Percentiles rank a stretch among this genome's conserved stretches.
Evolutionary conservation across 2,797 vertebrate genomes (phyloP).

Genomic region (Manis javanica): DNA sequence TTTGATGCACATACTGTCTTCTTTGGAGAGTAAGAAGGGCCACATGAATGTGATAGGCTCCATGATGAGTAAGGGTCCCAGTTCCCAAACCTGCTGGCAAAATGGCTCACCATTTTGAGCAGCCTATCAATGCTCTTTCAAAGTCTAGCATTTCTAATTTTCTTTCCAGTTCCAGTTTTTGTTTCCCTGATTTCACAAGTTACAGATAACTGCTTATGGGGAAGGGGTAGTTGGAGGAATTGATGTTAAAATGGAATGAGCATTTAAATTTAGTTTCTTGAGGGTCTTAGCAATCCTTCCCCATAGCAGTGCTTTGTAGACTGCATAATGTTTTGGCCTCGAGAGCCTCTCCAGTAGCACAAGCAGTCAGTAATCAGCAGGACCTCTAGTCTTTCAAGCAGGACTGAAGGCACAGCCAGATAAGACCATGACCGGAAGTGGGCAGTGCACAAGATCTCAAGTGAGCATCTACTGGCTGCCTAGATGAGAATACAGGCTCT

Average conservation of each 20-base stretch:
- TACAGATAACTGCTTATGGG: not conserved
- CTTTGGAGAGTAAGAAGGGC: constrained; percentile 9
- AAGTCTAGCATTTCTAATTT: constrained; percentile 48
- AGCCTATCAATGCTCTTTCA: constrained; percentile 17
- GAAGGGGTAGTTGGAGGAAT: not conserved
- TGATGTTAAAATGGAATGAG: not conserved
- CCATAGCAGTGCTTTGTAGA: not conserved
- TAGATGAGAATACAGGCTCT: constrained; percentile 24
- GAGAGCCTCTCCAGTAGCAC: not conserved
- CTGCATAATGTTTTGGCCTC: not conserved
- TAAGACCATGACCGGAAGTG: not conserved
- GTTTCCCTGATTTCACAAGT: constrained; percentile 5
- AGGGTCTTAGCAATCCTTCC: not conserved
- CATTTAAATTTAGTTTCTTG: constrained; percentile 1
- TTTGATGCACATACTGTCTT: not conserved
- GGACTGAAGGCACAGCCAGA: not conserved
- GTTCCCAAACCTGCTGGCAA: not conserved
- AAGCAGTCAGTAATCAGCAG: not conserved
- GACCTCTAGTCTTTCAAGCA: constrained; percentile 4
- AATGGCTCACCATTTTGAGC: not conserved
- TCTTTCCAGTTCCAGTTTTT: constrained; percentile 36
- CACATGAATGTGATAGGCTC: not conserved
- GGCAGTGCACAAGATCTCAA: not conserved
- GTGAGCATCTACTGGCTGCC: not conserved
- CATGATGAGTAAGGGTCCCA: not conserved